Base-by-base conservation (phyloP, 2,888 invertebrate species). In the Lycocerus yunnanus region DNA sequence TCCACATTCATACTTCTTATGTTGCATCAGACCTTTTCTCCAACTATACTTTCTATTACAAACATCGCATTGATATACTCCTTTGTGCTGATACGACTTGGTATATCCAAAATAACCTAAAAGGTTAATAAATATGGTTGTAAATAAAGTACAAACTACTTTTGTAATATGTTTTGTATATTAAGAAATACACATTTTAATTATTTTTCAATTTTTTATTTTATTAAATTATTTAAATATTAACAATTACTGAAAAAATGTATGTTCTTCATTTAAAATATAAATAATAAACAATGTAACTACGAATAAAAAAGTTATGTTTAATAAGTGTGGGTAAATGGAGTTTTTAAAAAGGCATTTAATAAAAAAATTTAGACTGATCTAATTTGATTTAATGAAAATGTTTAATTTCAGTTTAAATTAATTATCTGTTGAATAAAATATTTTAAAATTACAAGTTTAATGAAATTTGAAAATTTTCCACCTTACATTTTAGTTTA, bases 1-100 rank as follows among this genome's bases (percentile, higher is more conserved):
- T 20, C 82, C 81, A 66, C 84, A 84, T 18, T 80, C 79, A 66
- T 79, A 82, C 27, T 72, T 81, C 67, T 78, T 74, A 71, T 84
- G 84, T 9, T 43, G 65, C 58, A 69, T 71, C 16, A 81, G 68
- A 59, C 74, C 72, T 14, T 74, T 72, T 14, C 71, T 73, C 61
- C 73, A 78, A 65, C 74, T 81, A 67, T 80, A 81, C 3, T 63
- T 60, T 70, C 78, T 74, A 11, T 72, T 21, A 67, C 80, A 81
- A 72, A 78, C 81, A 16, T 78, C 74, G 76, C 89, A 89, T 68
- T 84, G 82, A 11, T 43, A 18, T 43, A 65, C 68, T 68, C 20
- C 16, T 15, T 71, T 81, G 24, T 60, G 43, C 18, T 69, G 43
- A n/a, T 13, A n/a, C n/a, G 43, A 6, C 6, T n/a, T 43, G 1